A percentile compares a stretch with the other conserved stretches of the same genome.
These are phyloP conservation scores for Thereva nobilitata DNA, from an alignment of 2,888 invertebrate genomes.

Conservation along the genomic window DNA sequence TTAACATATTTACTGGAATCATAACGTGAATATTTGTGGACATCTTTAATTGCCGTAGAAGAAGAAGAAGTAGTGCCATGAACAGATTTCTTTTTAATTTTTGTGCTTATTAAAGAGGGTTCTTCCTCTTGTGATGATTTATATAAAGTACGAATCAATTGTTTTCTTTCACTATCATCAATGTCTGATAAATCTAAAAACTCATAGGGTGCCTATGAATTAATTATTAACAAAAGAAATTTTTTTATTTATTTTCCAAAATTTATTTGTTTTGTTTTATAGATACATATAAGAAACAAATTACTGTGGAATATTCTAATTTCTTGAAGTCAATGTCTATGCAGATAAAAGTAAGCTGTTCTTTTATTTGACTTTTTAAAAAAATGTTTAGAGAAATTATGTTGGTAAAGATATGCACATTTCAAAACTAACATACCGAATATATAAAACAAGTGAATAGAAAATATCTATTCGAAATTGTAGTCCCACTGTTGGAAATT, in stretches of 20 bases:
- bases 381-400: too few relatives aligned
- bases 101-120: conserved; percentile 32
- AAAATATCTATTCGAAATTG: too few relatives aligned
- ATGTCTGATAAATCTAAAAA: conserved; percentile 76
- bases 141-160: conserved; percentile 66
- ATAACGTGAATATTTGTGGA: conserved; percentile 34
- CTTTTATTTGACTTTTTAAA: too few relatives aligned
- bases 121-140: conserved; percentile 31
- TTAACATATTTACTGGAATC: conserved; percentile 39
- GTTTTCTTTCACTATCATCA: conserved; percentile 69
- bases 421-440: too few relatives aligned
- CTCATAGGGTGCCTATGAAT: conserved; percentile 63
- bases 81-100: conserved; percentile 25
- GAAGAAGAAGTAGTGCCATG: conserved; percentile 16
- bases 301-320: neutral
- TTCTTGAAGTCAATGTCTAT: conserved; percentile 1
- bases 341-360: neutral
- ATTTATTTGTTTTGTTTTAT: too few relatives aligned
- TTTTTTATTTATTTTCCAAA: neutral
- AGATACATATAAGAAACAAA: too few relatives aligned
- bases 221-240: conserved; percentile 7
- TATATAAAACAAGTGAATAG: too few relatives aligned
- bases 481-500: too few relatives aligned
- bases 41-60: conserved; percentile 32
- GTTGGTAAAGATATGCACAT: too few relatives aligned